Evolutionary conservation across 53 echinoderm and acorn worm species (phyloP).

Genomic region (Hippasteria phrygiana): DNA sequence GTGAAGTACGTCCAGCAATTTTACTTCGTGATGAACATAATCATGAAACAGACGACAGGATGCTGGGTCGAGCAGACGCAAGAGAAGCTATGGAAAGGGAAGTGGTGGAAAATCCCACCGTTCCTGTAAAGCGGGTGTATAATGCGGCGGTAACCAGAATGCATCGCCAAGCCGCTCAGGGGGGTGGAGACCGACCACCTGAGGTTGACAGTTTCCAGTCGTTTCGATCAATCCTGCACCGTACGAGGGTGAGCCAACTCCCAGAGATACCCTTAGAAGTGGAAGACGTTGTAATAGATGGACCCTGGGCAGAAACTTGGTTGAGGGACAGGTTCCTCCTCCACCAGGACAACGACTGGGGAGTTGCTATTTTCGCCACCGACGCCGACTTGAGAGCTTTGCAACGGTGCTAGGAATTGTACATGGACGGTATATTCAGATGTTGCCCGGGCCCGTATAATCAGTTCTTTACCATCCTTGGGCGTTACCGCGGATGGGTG

Average conservation of each 20-base stretch:
- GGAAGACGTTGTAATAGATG: constrained; percentile 41
- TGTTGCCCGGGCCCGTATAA: constrained; percentile 47
- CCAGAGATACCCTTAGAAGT: constrained; percentile 33
- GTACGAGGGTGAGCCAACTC: not conserved
- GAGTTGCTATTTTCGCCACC: constrained; percentile 4
- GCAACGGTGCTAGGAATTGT: not conserved
- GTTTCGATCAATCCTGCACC: constrained; percentile 32
- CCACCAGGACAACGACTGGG: constrained; percentile 58
- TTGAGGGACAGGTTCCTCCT: not conserved
- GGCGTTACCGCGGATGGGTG: constrained; percentile 32
- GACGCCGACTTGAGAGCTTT: constrained; percentile 12
- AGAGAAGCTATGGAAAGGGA: no score
- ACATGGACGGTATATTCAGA: constrained; percentile 68
- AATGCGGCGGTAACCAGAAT: constrained; percentile 35
- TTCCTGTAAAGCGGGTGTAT: constrained; percentile 16
- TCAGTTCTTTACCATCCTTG: constrained; percentile 61
- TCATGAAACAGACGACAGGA: no score
- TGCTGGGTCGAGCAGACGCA: no score
- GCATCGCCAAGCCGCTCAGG: no score
- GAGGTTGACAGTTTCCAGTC: constrained; percentile 35
- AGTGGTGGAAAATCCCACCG: no score
- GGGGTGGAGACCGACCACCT: not conserved
- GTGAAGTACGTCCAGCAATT: not conserved
- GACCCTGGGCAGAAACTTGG: constrained; percentile 52
- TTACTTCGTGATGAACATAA: constrained; percentile 6